Evolutionary conservation across 2,888 invertebrate species (phyloP), one percentile per base, ranked within the genome.

Genomic region (Dione juno): DNA sequence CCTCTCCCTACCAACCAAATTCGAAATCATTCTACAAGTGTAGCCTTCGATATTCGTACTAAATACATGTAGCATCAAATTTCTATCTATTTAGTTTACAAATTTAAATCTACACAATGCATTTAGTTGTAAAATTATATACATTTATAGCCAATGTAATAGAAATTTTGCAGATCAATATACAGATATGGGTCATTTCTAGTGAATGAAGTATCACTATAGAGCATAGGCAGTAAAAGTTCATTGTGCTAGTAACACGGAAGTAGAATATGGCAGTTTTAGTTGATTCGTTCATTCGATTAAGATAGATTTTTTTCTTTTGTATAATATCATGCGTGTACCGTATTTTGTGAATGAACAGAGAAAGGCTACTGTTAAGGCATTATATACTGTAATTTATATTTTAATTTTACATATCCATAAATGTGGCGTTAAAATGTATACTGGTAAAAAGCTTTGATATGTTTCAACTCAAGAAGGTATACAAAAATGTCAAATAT

Each of bases 151-250:
- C 57, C 16, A 16, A 37, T 16, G 16, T 57, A 40, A 40, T 64
- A 64, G 50, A 37, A 50, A 52, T 50, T 50, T 50, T 13, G 19
- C 52, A 21, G 64, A 64, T 64, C 40, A 16, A 16, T 50, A 64
- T 64, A 3, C 52, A 52, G 19, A 40, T 21, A 40, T 48, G 13
- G 11, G 37, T 40, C 6, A 40, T 11, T 37, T 40, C 19, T 14
- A 40, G 40, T 52, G 19, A 64, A 50, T 40, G 40, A 50, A 9
- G 21, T 10, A n/a, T n/a, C n/a, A 64, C 8, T 40, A 21, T 5
- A 28, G 2, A 3, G 28, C 2, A 28, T 37, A 3, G n/a, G 0
- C 19, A 52, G 52, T 64, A 19, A 61, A 61, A 64, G 52, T 52
- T 61, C 19, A 52, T 52, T 52, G 64, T 64, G 19, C 28, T 14